Percentiles rank a stretch among this genome's conserved stretches.
phyloP scores from a whole-genome alignment of 1,140 invertebrate species.

The Rhizoglyphus robini region DNA sequence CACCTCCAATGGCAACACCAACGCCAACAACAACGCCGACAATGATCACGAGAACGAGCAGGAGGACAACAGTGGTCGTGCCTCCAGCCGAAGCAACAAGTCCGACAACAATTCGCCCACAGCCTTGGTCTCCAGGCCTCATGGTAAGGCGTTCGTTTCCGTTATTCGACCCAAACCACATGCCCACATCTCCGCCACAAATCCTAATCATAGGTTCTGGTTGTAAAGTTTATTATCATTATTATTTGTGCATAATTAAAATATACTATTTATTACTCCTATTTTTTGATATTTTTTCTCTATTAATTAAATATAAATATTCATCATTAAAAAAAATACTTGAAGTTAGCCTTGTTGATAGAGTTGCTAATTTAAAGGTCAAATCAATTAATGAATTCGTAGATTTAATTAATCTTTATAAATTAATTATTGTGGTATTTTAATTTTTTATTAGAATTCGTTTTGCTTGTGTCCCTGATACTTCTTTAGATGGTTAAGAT shows the following conservation, averaged over 20 bases:
- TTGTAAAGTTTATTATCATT: neutral
- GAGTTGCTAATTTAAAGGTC: too few relatives aligned
- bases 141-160: too few relatives aligned
- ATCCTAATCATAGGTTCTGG: neutral
- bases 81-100: neutral
- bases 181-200: too few relatives aligned
- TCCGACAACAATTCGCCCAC: slow-evolving; percentile 1
- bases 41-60: neutral
- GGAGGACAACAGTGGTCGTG: neutral
- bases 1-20: neutral
- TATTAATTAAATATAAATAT: neutral
- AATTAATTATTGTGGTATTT: too few relatives aligned
- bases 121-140: neutral
- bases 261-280: neutral
- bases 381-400: too few relatives aligned
- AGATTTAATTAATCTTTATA: too few relatives aligned
- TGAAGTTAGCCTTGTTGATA: too few relatives aligned
- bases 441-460: too few relatives aligned
- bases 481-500: too few relatives aligned
- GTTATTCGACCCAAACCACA: too few relatives aligned
- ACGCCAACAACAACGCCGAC: neutral
- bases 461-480: too few relatives aligned
- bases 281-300: neutral
- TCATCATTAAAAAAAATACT: neutral
- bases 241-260: too few relatives aligned